Percentiles rank a stretch among this genome's conserved stretches.
These are phyloP conservation scores for Microtus obscurus DNA, from an alignment of 2,797 vertebrate species.

Conservation along the genomic window DNA sequence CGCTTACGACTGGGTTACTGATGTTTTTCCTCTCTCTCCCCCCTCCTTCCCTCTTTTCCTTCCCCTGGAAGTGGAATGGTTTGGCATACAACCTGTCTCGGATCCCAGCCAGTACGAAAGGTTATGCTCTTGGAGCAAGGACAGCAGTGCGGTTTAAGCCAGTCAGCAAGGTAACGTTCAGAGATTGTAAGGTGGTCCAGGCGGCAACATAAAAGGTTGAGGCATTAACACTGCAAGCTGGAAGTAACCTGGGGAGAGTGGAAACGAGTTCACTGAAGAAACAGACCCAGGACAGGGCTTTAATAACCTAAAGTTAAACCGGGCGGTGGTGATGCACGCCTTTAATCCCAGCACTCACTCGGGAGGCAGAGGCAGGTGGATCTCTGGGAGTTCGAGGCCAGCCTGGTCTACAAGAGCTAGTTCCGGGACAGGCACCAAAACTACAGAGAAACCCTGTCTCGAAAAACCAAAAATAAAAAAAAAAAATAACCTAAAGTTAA, in stretches of 20 bases:
- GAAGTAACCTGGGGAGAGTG: neutral
- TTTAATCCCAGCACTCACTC: too few relatives aligned
- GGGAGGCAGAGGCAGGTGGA: too few relatives aligned
- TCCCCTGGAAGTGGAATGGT: conserved; percentile 82
- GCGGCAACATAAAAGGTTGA: neutral
- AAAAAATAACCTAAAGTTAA: neutral
- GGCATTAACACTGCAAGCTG: neutral
- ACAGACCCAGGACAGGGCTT: neutral
- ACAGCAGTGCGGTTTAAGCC: conserved; percentile 88
- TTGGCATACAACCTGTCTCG: conserved; percentile 84
- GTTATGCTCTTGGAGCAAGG: conserved; percentile 90
- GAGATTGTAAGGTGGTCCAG: neutral
- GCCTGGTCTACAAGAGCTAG: too few relatives aligned
- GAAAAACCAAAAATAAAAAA: too few relatives aligned
- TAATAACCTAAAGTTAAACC: neutral
- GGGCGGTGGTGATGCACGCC: too few relatives aligned
- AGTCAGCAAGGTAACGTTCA: conserved; percentile 79
- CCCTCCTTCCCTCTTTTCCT: neutral
- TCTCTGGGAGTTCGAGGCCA: too few relatives aligned
- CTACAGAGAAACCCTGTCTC: too few relatives aligned
- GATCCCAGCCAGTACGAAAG: conserved; percentile 89
- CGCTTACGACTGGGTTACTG: neutral
- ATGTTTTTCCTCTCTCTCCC: neutral
- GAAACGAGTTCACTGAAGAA: conserved; percentile 3
- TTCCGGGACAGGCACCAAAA: too few relatives aligned